phyloP scores from a whole-genome alignment of 2,888 invertebrate genomes.

The Helobdella robusta region DNA sequence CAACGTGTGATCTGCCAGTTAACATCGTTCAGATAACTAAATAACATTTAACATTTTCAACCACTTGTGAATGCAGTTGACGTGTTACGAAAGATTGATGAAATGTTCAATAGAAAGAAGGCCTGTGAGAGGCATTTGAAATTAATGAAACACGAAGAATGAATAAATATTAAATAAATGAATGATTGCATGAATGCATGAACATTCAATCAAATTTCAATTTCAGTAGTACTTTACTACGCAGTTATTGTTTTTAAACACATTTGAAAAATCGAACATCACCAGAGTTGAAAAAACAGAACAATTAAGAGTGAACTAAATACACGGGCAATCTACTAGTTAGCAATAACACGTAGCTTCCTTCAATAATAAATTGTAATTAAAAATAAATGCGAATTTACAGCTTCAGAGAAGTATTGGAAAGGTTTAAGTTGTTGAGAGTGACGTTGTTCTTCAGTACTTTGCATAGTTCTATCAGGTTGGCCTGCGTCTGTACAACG shows the following conservation, averaged over 20 bases:
- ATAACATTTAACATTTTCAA: no score
- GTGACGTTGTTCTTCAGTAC: not conserved
- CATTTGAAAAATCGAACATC: no score
- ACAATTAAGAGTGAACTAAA: not conserved
- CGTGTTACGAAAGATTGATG: no score
- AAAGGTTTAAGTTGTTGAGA: constrained; percentile 6
- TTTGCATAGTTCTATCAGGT: not conserved
- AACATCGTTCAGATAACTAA: not conserved
- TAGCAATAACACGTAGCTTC: not conserved
- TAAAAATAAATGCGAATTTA: not conserved
- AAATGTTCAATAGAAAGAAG: no score
- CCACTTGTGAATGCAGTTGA: no score
- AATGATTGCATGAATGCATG: no score
- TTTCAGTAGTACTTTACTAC: no score
- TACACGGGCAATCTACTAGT: not conserved
- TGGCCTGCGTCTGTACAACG: not conserved
- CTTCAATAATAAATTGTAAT: not conserved
- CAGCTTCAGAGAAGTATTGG: constrained; percentile 12
- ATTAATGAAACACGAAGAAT: no score
- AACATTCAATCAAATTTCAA: no score
- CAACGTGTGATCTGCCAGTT: constrained; percentile 5
- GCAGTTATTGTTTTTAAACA: no score
- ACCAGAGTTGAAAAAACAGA: not conserved
- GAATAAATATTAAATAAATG: no score
- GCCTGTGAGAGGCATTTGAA: no score